These are phyloP conservation scores for Nyctereutes procyonoides DNA, from an alignment of 2,113 vertebrate species.

Conservation along the genomic window DNA sequence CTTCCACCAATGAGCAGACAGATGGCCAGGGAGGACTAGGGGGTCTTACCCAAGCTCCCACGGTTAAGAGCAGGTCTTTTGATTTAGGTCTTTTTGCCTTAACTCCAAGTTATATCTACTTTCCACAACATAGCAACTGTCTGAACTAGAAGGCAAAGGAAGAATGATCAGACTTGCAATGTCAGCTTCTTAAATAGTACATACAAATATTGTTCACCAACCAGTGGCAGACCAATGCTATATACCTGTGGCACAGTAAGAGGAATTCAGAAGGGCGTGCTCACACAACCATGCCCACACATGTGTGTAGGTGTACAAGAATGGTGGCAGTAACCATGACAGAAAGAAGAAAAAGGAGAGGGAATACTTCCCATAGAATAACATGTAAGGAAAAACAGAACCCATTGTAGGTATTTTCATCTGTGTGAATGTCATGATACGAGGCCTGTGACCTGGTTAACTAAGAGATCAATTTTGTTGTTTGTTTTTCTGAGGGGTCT, in stretches of 20 bases:
- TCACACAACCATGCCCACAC: not conserved
- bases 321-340: not conserved
- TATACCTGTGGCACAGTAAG: not conserved
- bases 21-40: not conserved
- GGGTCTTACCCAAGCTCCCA: not conserved
- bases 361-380: not conserved
- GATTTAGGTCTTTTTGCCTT: not conserved
- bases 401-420: not conserved
- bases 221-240: not conserved
- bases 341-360: not conserved
- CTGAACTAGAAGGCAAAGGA: not conserved
- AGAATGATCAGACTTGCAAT: not conserved
- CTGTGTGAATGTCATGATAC: not conserved
- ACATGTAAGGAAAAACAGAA: not conserved
- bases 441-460: not conserved
- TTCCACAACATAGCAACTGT: not conserved
- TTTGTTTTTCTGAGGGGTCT: not conserved
- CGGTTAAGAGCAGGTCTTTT: not conserved
- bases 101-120: not conserved
- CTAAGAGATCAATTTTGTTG: not conserved
- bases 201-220: not conserved
- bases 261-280: not conserved
- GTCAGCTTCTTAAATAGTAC: not conserved
- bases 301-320: not conserved
- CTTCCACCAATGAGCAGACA: not conserved